Conservation (phyloP, 2,797 vertebrate species). For the Mallotus villosus region DNA sequence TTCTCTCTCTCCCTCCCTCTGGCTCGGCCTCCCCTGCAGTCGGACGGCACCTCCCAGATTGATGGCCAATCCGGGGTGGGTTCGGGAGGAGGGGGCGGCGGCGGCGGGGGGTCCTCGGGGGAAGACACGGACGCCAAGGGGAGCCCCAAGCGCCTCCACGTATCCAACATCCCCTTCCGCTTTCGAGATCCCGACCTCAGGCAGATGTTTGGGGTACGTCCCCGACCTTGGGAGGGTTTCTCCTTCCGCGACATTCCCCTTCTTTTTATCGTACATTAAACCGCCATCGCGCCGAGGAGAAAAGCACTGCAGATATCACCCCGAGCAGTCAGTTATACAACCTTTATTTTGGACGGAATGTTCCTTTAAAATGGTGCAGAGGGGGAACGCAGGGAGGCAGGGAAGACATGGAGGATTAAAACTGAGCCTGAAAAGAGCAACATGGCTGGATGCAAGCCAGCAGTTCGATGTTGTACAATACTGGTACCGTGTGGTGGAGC, state of each 20-base stretch:
- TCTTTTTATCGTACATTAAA: constrained; percentile 2
- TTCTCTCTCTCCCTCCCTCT: background rate
- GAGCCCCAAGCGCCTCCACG: constrained; percentile 95
- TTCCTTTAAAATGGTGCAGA: constrained; percentile 45
- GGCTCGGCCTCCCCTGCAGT: constrained; percentile 64
- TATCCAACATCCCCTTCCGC: constrained; percentile 99
- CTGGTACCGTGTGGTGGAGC: constrained; percentile 70
- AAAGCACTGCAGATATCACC: background rate
- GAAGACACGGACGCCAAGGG: constrained; percentile 85
- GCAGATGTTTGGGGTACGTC: constrained; percentile 97
- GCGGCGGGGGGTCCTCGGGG: constrained; percentile 68
- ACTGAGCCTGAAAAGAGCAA: constrained; percentile 20
- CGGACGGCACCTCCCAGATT: constrained; percentile 90
- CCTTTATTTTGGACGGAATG: background rate
- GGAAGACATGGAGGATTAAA: constrained; percentile 38
- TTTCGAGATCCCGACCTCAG: constrained; percentile 97
- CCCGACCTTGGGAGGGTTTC: background rate
- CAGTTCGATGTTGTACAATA: constrained; percentile 51
- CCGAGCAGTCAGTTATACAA: background rate
- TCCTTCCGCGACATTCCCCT: background rate
- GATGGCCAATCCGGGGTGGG: constrained; percentile 84
- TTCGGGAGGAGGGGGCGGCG: constrained; percentile 56
- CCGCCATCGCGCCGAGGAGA: background rate
- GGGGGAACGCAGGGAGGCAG: constrained; percentile 44
- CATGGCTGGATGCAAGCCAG: constrained; percentile 49